Conservation (phyloP, 2,888 invertebrate genomes). For the Anaspis maculata region DNA sequence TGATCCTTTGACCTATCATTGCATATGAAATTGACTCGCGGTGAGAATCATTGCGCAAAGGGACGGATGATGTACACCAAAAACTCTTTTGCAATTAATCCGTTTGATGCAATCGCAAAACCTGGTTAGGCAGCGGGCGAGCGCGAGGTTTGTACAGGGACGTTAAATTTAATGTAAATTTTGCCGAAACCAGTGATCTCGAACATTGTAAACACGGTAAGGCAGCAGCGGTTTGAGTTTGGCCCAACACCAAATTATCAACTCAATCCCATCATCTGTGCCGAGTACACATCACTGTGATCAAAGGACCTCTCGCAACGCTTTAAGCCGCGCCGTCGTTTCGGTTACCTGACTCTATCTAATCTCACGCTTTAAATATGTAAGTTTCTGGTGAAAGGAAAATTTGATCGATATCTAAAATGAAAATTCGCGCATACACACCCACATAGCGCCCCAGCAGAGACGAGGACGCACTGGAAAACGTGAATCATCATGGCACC, state of each 20-base stretch:
- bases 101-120: too few relatives aligned
- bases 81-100: too few relatives aligned
- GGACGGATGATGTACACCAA: too few relatives aligned
- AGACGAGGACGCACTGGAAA: too few relatives aligned
- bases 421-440: conserved; percentile 12
- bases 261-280: conserved; percentile 37
- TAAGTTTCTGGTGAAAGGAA: conserved; percentile 22
- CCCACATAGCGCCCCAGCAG: too few relatives aligned
- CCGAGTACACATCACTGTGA: conserved; percentile 35
- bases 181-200: conserved; percentile 34
- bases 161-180: conserved; percentile 31
- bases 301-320: conserved; percentile 32
- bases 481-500: not conserved
- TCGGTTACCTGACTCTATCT: conserved; percentile 35
- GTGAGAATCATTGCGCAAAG: too few relatives aligned
- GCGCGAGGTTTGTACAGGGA: conserved; percentile 4
- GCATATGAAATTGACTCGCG: too few relatives aligned
- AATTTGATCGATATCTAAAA: conserved; percentile 22
- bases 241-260: conserved; percentile 37
- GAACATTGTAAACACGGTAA: conserved; percentile 37
- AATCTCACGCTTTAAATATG: conserved; percentile 31
- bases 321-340: conserved; percentile 26
- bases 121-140: too few relatives aligned
- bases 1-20: too few relatives aligned
- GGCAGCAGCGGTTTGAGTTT: conserved; percentile 30